Percentiles rank a stretch among this genome's conserved stretches.
These are phyloP conservation scores for Galeopterus variegatus DNA, from an alignment of 2,113 vertebrate genomes.

Conservation along the genomic window DNA sequence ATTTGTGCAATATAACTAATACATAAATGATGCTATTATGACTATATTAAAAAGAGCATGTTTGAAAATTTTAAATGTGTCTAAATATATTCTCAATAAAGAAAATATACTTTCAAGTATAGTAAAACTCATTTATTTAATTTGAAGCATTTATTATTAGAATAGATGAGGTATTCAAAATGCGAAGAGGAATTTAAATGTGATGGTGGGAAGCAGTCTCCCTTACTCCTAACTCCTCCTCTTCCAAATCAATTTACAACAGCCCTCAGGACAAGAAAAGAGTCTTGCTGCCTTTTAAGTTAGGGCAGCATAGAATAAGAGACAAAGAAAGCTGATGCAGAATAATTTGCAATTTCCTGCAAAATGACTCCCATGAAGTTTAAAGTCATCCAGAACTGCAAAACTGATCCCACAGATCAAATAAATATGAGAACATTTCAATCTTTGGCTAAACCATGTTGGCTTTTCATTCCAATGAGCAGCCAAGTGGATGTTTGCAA, in stretches of 20 bases:
- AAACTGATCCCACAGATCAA: conserved; percentile 76
- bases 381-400: conserved; percentile 79
- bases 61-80: conserved; percentile 52
- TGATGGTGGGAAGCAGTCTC: background rate
- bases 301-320: conserved; percentile 46
- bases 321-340: conserved; percentile 76
- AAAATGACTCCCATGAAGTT: conserved; percentile 82
- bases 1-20: conserved; percentile 68
- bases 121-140: conserved; percentile 37
- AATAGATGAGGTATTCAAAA: conserved; percentile 31
- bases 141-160: conserved; percentile 9
- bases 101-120: conserved; percentile 61
- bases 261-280: conserved; percentile 72
- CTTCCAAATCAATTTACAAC: conserved; percentile 77
- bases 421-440: conserved; percentile 79
- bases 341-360: conserved; percentile 84
- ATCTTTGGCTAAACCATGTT: conserved; percentile 57
- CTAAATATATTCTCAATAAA: conserved; percentile 61
- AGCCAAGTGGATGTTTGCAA: conserved; percentile 76
- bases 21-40: conserved; percentile 58
- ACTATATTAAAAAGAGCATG: conserved; percentile 57
- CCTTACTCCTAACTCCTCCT: background rate
- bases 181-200: conserved; percentile 56
- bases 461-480: conserved; percentile 67
- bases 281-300: conserved; percentile 73